These are phyloP conservation scores for Phocoena phocoena DNA, from an alignment of 2,113 vertebrate genomes.

Conservation along the genomic window DNA sequence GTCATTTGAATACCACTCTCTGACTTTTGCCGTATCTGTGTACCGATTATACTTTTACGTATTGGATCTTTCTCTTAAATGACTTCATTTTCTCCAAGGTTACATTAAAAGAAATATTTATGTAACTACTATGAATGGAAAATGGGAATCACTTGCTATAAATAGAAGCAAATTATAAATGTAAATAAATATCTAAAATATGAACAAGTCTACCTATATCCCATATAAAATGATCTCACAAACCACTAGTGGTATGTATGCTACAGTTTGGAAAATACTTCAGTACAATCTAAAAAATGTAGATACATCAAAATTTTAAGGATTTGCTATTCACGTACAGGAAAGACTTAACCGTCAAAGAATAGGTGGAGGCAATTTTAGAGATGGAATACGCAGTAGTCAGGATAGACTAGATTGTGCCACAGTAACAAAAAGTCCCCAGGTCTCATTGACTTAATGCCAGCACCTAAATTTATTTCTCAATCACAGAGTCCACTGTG, in stretches of 20 bases:
- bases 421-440: neutral
- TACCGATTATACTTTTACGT: neutral
- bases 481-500: neutral
- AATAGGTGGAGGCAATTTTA: neutral
- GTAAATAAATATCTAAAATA: constrained; percentile 20
- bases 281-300: neutral
- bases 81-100: neutral
- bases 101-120: neutral
- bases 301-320: neutral
- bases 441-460: neutral
- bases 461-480: neutral
- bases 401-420: neutral
- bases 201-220: neutral
- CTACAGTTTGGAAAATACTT: neutral
- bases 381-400: neutral
- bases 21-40: neutral
- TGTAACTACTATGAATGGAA: neutral
- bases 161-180: neutral
- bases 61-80: neutral
- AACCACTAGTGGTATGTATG: neutral
- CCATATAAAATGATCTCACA: constrained; percentile 3
- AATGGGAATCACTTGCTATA: neutral
- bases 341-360: neutral
- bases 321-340: neutral
- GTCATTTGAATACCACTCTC: neutral